Conservation (phyloP, 64 coral and sea anemone genomes). For the Montipora efflorescens region DNA sequence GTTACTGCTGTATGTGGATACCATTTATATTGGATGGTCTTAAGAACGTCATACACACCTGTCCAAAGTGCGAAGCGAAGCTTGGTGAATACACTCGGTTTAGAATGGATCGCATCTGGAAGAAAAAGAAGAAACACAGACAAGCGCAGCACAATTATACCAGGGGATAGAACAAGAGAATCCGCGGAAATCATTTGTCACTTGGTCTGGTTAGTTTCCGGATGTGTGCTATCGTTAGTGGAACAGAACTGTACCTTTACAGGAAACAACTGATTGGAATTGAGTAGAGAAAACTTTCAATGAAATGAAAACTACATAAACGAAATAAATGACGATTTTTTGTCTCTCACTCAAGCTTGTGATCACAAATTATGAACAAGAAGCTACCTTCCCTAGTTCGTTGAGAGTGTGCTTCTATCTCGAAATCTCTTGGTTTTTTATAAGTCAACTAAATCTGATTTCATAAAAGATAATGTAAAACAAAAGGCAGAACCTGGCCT, state of each 20-base stretch:
- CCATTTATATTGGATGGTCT: conserved; percentile 91
- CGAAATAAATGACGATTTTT: too few species aligned
- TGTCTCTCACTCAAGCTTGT: too few species aligned
- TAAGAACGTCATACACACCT: conserved; percentile 88
- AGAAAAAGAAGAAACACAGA: conserved; percentile 82
- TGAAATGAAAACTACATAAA: too few species aligned
- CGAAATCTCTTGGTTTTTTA: too few species aligned
- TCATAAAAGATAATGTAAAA: too few species aligned
- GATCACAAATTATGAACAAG: too few species aligned
- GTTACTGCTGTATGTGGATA: conserved; percentile 93
- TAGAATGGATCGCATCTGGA: conserved; percentile 77
- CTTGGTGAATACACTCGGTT: conserved; percentile 83
- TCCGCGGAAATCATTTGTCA: not conserved
- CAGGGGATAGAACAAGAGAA: not conserved
- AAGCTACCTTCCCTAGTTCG: too few species aligned
- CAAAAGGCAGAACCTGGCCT: too few species aligned
- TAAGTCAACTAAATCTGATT: too few species aligned
- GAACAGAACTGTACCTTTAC: not conserved
- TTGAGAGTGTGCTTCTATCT: too few species aligned
- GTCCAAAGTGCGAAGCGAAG: conserved; percentile 84
- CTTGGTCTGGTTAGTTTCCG: not conserved
- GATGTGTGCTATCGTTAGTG: not conserved
- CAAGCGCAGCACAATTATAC: conserved; percentile 71
- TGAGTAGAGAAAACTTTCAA: not conserved
- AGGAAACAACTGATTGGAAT: not conserved